Evolutionary conservation across 2,113 vertebrate species (phyloP).

Genomic region (Pycnonotus jocosus): DNA sequence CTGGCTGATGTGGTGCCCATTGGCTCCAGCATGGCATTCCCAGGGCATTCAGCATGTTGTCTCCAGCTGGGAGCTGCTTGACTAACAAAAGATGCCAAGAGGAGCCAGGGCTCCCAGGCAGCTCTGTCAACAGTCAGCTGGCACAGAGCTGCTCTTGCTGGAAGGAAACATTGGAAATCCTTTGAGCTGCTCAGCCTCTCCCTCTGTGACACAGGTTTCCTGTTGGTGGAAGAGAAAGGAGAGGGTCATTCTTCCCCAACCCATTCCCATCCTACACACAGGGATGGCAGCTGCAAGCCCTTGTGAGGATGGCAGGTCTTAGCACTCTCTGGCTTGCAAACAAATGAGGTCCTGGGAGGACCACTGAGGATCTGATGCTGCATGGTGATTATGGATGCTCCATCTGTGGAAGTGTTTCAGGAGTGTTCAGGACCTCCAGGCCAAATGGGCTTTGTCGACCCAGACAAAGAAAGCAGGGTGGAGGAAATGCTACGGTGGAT

Average conservation of each 20-base stretch:
- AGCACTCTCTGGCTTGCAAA: not conserved
- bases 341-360: fast-evolving
- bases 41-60: fast-evolving
- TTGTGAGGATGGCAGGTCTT: not conserved
- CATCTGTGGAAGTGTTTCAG: not conserved
- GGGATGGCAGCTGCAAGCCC: not conserved
- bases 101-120: not conserved
- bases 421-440: not conserved
- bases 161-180: not conserved
- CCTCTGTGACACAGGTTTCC: not conserved
- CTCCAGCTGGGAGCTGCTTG: not conserved
- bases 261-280: not conserved
- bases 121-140: not conserved
- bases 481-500: not conserved
- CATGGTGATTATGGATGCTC: not conserved
- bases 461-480: not conserved
- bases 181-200: not conserved
- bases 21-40: fast-evolving
- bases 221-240: not conserved
- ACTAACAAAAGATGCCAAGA: not conserved
- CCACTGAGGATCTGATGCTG: not conserved
- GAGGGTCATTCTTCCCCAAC: not conserved
- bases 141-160: not conserved
- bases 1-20: not conserved
- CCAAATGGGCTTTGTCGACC: not conserved